These are phyloP conservation scores for Synchiropus splendidus DNA, from an alignment of 2,113 vertebrate species.

Conservation along the genomic window DNA sequence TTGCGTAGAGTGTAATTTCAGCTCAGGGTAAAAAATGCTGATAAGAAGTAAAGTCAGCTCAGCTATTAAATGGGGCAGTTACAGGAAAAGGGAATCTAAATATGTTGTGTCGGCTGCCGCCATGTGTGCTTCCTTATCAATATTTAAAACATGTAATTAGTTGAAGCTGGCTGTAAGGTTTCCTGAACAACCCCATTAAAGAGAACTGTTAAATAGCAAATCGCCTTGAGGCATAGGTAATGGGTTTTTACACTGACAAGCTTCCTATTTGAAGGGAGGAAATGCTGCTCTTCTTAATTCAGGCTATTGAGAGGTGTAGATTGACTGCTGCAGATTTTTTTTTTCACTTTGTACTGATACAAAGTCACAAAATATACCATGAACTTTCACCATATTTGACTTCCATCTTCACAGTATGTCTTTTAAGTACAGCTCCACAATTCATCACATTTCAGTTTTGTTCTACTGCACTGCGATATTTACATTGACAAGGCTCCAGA, in stretches of 20 bases:
- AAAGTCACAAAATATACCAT: slow-evolving; percentile 11
- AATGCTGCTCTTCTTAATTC: slow-evolving; percentile 29
- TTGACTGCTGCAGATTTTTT: slow-evolving; percentile 9
- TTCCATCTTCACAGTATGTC: no score
- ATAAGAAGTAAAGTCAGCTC: slow-evolving; percentile 39
- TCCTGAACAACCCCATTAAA: slow-evolving; percentile 52
- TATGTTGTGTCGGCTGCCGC: slow-evolving; percentile 31
- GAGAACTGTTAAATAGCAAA: slow-evolving; percentile 48
- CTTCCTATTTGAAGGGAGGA: slow-evolving; percentile 32
- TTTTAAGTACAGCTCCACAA: no score
- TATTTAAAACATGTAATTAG: slow-evolving; percentile 59
- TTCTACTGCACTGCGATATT: no score
- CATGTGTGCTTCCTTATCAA: slow-evolving; percentile 42
- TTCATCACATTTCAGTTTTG: no score
- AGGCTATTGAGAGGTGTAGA: slow-evolving; percentile 17
- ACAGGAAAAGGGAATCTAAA: slow-evolving; percentile 32
- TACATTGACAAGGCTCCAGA: no score
- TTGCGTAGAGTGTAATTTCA: slow-evolving; percentile 19
- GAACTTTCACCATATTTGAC: no score
- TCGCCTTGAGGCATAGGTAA: slow-evolving; percentile 46
- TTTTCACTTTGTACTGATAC: slow-evolving; percentile 11
- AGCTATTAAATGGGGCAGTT: slow-evolving; percentile 43
- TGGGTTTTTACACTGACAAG: slow-evolving; percentile 52
- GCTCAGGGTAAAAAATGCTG: slow-evolving; percentile 33
- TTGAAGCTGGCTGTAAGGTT: slow-evolving; percentile 42